These are phyloP conservation scores for Galbula dea DNA, from an alignment of 2,113 vertebrate genomes.

Conservation along the genomic window DNA sequence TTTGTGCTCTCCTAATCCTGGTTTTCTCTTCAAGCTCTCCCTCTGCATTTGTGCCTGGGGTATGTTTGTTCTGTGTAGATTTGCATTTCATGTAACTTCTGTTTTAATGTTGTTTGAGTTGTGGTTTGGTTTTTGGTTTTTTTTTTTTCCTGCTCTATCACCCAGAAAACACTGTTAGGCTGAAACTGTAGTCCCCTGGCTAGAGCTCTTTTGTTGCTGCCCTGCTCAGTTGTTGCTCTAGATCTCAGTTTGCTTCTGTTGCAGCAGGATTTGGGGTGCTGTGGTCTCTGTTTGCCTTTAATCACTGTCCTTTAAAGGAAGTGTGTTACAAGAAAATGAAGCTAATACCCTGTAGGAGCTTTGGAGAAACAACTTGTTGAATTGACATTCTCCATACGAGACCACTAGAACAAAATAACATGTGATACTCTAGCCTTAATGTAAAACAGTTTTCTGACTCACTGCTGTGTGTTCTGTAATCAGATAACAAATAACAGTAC, in stretches of 20 bases:
- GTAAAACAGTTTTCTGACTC: background rate
- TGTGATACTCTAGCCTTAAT: background rate
- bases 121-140: background rate
- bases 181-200: background rate
- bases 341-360: background rate
- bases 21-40: background rate
- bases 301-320: background rate
- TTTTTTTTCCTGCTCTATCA: background rate
- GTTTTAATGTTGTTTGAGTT: background rate
- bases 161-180: background rate
- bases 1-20: background rate
- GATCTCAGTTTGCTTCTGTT: background rate
- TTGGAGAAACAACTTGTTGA: background rate
- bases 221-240: background rate
- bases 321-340: background rate
- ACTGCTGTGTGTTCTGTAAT: background rate
- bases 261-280: background rate
- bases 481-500: background rate
- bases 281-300: background rate
- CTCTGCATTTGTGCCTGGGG: rapidly evolving
- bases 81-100: background rate
- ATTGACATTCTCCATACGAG: background rate
- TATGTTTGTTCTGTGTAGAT: background rate
- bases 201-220: background rate
- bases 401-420: background rate